Conservation (phyloP, 2,888 invertebrate species). For the Theretra japonica region DNA sequence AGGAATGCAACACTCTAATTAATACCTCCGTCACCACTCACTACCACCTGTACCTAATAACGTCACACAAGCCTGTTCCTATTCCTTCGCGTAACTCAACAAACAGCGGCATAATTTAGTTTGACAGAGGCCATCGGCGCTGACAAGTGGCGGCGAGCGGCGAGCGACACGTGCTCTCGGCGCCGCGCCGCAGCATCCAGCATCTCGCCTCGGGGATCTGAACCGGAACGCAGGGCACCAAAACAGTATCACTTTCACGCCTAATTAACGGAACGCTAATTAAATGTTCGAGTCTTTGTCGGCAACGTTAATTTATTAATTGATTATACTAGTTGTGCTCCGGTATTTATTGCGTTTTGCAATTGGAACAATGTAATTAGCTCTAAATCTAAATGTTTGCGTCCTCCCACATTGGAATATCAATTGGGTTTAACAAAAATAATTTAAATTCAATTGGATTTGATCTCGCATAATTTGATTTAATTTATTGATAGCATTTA, state of each 20-base stretch:
- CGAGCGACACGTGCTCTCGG: slow-evolving; percentile 33
- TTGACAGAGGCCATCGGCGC: slow-evolving; percentile 32
- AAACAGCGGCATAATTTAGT: slow-evolving; percentile 27
- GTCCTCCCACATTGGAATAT: not conserved
- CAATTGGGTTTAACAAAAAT: not conserved
- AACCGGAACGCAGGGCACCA: slow-evolving; percentile 32
- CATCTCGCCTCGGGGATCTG: slow-evolving; percentile 30
- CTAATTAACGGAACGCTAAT: slow-evolving; percentile 33
- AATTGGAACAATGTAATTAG: slow-evolving; percentile 25
- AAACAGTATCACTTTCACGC: slow-evolving; percentile 40
- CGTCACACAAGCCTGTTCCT: not conserved
- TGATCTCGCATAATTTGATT: not conserved
- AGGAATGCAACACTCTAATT: not conserved
- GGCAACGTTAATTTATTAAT: slow-evolving; percentile 27
- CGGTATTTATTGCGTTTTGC: slow-evolving; percentile 20
- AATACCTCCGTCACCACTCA: not conserved
- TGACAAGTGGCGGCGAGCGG: slow-evolving; percentile 33
- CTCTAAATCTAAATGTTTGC: slow-evolving; percentile 1
- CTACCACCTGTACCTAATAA: not conserved
- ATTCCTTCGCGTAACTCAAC: slow-evolving; percentile 7
- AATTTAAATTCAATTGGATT: not conserved
- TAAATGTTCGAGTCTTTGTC: slow-evolving; percentile 29
- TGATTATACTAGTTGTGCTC: slow-evolving; percentile 15
- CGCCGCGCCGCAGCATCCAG: slow-evolving; percentile 27
- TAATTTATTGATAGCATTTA: no score